Base-by-base conservation (phyloP, 2,797 vertebrate genomes). In the Chromobotia macracanthus region DNA sequence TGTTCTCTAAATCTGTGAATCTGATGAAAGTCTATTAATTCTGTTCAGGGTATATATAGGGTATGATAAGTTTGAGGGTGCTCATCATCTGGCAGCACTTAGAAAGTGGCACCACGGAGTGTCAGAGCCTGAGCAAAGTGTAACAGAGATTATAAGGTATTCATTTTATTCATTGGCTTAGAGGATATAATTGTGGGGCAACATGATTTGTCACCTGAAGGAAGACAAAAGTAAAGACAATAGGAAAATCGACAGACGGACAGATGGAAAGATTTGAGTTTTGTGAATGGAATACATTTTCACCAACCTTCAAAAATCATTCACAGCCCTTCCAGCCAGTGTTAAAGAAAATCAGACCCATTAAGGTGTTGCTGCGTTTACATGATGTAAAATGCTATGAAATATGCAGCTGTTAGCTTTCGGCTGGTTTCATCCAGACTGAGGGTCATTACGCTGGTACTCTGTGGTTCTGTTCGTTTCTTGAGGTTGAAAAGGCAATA, bases 21-120 rank as follows among this genome's bases (percentile, higher is more conserved):
- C 77, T 72, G 38, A 79, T 66, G 28, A 71, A 70, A 41, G 63
- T 13, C n/a, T 60, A 48, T 71, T 48, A 72, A 76, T 21, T 51
- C 25, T 58, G 74, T 77, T 31, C n/a, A n/a, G n/a, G n/a, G n/a
- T n/a, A n/a, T n/a, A n/a, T n/a, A n/a, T n/a, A 25, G 23, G 50
- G 23, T 35, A 77, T 66, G 56, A 68, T 55, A 78, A 28, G 51
- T 68, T 66, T 48, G 13, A 50, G 58, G 38, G 48, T 48, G 63
- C 23, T 65, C 16, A 77, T 83, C 9, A 65, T 72, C 23, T 12
- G 3, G 21, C 9, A 1, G 9, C 38, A 55, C 23, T 44, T 38
- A 38, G 41, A 28, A 58, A 56, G 55, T 72, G 68, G 60, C 77
- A 72, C 35, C 68, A 41, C 8, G 5, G 55, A 61, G 66, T 51